Conservation (phyloP, 2,888 invertebrate species). For the Torymus auratus region DNA sequence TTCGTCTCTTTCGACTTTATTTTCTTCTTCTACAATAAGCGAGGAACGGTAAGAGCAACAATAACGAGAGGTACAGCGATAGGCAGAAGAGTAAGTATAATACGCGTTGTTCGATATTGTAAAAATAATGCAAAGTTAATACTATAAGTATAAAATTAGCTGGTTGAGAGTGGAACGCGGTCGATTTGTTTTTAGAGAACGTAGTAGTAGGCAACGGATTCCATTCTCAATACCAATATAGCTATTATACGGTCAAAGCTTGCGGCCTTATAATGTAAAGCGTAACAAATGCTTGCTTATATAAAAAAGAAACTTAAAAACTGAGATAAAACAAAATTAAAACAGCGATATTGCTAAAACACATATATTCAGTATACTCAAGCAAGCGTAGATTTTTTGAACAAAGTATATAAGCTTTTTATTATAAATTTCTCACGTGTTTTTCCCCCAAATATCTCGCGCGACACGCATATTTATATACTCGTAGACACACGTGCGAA, state of each 20-base stretch:
- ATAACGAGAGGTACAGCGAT: background rate
- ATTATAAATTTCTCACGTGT: conserved; percentile 1
- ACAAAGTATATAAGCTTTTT: too few relatives aligned
- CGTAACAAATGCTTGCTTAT: conserved; percentile 8
- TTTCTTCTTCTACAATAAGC: conserved; percentile 58
- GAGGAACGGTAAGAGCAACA: conserved; percentile 10
- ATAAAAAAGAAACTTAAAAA: conserved; percentile 1
- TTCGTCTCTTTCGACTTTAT: conserved; percentile 56
- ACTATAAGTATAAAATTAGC: too few relatives aligned
- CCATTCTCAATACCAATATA: background rate
- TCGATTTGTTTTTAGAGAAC: too few relatives aligned
- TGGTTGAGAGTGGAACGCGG: too few relatives aligned
- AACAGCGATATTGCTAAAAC: conserved; percentile 2
- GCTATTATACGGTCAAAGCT: conserved; percentile 8
- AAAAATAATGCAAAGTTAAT: too few relatives aligned
- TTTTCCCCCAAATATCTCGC: too few relatives aligned
- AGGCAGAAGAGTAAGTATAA: too few relatives aligned
- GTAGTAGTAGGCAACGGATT: background rate
- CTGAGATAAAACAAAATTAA: background rate
- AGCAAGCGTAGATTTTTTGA: too few relatives aligned
- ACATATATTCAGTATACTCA: conserved; percentile 3
- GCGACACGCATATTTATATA: background rate
- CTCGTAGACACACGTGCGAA: background rate
- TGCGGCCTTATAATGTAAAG: background rate
- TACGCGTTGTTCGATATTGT: too few relatives aligned